These are phyloP conservation scores for Psettodes erumei DNA, from an alignment of 2,113 vertebrate genomes.

Conservation along the genomic window DNA sequence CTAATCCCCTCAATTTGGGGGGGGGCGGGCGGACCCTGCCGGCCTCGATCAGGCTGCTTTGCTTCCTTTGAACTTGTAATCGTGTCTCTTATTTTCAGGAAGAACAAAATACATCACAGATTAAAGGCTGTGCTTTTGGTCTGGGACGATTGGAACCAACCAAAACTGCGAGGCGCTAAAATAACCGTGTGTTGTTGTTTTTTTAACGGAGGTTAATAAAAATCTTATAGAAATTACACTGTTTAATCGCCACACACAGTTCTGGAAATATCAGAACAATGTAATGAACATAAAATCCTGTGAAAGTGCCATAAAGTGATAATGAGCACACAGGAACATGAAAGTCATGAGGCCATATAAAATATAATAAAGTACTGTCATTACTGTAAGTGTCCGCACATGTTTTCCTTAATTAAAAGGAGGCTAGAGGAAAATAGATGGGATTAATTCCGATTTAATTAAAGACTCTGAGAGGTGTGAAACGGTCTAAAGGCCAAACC, in stretches of 20 bases:
- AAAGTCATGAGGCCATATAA: no score
- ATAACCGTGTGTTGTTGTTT: no score
- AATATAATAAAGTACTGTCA: no score
- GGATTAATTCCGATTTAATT: neutral
- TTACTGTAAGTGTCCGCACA: no score
- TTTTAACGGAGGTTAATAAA: neutral
- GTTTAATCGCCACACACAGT: no score
- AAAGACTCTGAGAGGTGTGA: neutral
- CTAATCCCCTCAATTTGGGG: conserved; percentile 40
- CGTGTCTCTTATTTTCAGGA: neutral
- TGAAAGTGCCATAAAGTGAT: no score
- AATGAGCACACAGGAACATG: no score
- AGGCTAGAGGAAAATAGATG: neutral
- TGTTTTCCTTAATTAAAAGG: neutral
- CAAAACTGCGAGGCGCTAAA: no score
- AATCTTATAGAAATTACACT: no score
- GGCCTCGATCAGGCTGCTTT: neutral
- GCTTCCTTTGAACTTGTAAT: neutral
- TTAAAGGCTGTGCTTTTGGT: neutral
- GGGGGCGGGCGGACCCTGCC: neutral
- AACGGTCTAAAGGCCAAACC: neutral
- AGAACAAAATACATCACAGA: neutral
- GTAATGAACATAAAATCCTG: no score
- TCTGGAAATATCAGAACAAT: no score
- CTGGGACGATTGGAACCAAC: neutral